Percentiles rank a stretch among this genome's conserved stretches.
Conservation (phyloP, 37 sponge, comb jelly and placozoan genomes). For the Ianthella basta region DNA sequence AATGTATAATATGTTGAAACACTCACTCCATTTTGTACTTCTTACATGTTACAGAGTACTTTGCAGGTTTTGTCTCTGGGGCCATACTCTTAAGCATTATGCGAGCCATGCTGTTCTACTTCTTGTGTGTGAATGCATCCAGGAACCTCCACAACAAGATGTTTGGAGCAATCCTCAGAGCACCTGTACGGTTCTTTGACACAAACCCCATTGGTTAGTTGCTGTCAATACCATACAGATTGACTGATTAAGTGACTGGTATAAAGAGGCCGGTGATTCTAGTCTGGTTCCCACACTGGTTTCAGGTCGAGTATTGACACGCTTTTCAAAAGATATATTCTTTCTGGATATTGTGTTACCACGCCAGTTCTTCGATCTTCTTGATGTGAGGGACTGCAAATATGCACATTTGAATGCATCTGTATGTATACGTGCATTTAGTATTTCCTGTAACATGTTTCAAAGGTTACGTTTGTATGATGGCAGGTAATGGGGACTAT, state of each 20-base stretch:
- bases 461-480: too few species aligned
- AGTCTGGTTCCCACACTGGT: neutral
- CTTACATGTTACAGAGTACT: neutral
- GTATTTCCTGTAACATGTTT: too few species aligned
- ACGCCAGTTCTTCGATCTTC: constrained; percentile 7
- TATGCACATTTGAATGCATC: neutral
- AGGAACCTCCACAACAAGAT: constrained; percentile 12
- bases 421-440: neutral
- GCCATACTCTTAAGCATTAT: neutral
- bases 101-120: neutral
- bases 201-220: constrained; percentile 28
- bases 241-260: neutral
- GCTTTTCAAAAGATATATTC: constrained; percentile 55
- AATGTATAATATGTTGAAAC: too few species aligned
- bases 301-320: constrained; percentile 55
- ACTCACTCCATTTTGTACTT: too few species aligned
- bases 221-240: too few species aligned
- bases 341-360: constrained; percentile 44
- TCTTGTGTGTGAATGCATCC: neutral
- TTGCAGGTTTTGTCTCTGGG: neutral
- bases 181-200: constrained; percentile 33
- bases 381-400: constrained; percentile 19
- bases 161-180: constrained; percentile 24
- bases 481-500: too few species aligned
- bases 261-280: neutral